phyloP scores from a whole-genome alignment of 1,140 invertebrate species.

The Euwallacea similis region DNA sequence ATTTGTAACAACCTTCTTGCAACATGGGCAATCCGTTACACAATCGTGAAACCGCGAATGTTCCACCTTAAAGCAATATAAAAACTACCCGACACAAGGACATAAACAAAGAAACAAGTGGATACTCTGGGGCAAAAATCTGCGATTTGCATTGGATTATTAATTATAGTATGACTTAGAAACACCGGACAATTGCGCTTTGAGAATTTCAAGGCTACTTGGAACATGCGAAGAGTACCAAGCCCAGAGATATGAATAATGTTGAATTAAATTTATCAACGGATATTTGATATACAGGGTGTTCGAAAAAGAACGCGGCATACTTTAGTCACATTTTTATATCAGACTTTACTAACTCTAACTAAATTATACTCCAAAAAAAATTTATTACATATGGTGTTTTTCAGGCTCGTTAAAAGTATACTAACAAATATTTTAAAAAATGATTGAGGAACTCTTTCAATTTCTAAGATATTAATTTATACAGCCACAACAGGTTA shows the following conservation, averaged over 20 bases:
- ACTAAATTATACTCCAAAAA: no score
- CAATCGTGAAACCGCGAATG: constrained; percentile 6
- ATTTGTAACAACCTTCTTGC: not conserved
- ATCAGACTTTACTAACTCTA: no score
- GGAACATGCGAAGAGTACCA: not conserved
- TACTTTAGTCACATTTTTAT: no score
- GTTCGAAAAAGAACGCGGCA: no score
- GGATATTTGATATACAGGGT: no score
- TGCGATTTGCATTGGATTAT: constrained; percentile 5
- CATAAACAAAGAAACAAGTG: constrained; percentile 19
- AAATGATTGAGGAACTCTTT: no score
- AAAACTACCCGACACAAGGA: constrained; percentile 6
- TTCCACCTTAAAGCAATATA: not conserved
- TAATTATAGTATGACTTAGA: not conserved
- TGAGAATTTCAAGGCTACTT: constrained; percentile 8
- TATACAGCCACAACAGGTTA: no score
- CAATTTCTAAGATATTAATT: no score
- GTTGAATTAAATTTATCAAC: no score
- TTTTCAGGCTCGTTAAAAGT: no score
- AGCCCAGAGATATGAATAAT: not conserved
- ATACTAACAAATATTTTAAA: no score
- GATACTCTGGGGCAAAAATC: constrained; percentile 1
- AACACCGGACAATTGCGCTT: not conserved
- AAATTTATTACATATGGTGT: no score
- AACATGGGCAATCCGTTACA: not conserved